Percentiles rank a stretch among this genome's conserved stretches.
Evolutionary conservation across 2,113 vertebrate genomes (phyloP).

Genomic region (Carassius auratus): DNA sequence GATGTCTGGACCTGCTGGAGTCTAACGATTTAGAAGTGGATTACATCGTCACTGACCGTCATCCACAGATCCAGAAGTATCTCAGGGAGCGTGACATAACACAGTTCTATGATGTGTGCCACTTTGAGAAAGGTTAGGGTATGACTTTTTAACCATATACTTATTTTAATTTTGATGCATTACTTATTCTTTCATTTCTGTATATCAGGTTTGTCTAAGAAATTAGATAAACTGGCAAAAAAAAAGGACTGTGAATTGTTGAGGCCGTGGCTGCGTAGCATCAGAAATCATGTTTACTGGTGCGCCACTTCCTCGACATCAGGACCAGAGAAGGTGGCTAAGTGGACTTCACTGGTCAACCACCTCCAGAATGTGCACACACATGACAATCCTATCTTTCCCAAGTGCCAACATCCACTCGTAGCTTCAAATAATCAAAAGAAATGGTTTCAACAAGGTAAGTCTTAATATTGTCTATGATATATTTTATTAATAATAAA

Average conservation of each 20-base stretch:
- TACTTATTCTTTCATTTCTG: not conserved
- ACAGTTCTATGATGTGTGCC: constrained; percentile 8
- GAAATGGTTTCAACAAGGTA: too few species aligned
- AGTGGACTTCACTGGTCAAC: constrained; percentile 4
- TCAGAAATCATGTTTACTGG: constrained; percentile 1
- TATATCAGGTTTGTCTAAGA: constrained; percentile 13
- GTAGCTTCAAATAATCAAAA: too few species aligned
- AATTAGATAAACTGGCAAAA: not conserved
- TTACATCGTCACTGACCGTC: not conserved
- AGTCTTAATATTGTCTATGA: not conserved
- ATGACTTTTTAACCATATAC: not conserved
- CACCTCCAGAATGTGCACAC: constrained; percentile 6
- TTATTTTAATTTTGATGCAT: not conserved
- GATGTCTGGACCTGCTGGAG: not conserved
- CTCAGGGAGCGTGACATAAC: not conserved
- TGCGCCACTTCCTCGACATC: not conserved
- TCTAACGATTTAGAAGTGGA: not conserved
- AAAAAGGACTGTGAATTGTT: not conserved
- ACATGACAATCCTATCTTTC: not conserved
- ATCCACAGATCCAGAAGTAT: constrained; percentile 18
- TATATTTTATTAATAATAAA: not conserved
- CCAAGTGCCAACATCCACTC: not conserved
- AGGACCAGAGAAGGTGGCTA: constrained; percentile 9
- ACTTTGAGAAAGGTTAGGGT: not conserved
- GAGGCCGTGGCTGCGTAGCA: not conserved